phyloP scores from a whole-genome alignment of 2,797 vertebrate genomes.

The Pseudochirops corinnae region DNA sequence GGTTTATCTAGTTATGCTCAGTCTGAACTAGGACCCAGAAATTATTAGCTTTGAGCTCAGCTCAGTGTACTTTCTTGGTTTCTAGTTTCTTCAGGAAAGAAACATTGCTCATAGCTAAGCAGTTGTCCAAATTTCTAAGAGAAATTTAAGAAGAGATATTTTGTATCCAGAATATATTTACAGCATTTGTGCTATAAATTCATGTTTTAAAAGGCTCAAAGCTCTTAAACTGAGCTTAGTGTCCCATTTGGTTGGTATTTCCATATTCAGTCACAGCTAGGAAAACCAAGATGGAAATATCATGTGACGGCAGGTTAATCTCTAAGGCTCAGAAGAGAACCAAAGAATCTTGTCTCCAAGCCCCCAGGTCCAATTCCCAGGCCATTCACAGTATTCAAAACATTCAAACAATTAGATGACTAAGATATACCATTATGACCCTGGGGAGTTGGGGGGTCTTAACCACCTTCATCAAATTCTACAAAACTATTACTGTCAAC shows the following conservation, averaged over 20 bases:
- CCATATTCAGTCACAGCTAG: slow-evolving; percentile 26
- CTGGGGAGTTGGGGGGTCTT: neutral
- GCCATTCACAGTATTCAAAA: slow-evolving; percentile 40
- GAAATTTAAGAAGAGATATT: slow-evolving; percentile 39
- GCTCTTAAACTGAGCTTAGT: neutral
- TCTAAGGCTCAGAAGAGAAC: slow-evolving; percentile 13
- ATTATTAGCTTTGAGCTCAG: slow-evolving; percentile 27
- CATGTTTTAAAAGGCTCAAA: slow-evolving; percentile 44
- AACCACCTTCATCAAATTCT: neutral
- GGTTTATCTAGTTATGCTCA: slow-evolving; percentile 45
- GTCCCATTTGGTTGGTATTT: neutral
- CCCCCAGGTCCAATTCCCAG: slow-evolving; percentile 39
- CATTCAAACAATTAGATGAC: slow-evolving; percentile 14
- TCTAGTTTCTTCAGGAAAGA: neutral
- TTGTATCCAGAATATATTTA: slow-evolving; percentile 49
- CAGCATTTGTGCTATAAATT: slow-evolving; percentile 12
- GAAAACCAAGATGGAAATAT: slow-evolving; percentile 45
- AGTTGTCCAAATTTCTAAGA: slow-evolving; percentile 27
- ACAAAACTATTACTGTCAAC: neutral
- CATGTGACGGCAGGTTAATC: neutral
- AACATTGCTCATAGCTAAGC: slow-evolving; percentile 30
- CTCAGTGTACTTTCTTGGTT: slow-evolving; percentile 14
- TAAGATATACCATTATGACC: slow-evolving; percentile 41
- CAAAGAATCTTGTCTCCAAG: slow-evolving; percentile 13
- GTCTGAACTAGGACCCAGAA: slow-evolving; percentile 47